Base-by-base conservation (phyloP, 2,113 vertebrate genomes). In the Ctenomys sociabilis region DNA sequence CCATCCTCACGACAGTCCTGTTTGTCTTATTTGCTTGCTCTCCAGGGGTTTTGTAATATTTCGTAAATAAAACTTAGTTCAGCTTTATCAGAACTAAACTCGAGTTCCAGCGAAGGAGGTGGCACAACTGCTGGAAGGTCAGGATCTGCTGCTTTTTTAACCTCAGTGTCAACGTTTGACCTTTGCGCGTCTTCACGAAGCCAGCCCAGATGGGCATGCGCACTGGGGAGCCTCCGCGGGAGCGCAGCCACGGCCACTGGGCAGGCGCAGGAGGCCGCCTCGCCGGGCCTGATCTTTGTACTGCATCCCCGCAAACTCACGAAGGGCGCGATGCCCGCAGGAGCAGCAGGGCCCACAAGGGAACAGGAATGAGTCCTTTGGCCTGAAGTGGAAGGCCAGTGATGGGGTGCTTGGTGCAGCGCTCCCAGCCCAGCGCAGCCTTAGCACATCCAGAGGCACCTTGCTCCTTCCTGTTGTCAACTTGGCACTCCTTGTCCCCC, bases 31-130 rank as follows among this genome's bases (percentile, higher is more conserved):
- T 85, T 43, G 52, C 57, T 96, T 87, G 49, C 59, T n/a, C 3
- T 30, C 16, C 45, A 52, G 10, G 1, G 40, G 85, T 82, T 96
- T 37, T 30, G 84, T 66, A 40, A n/a, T 32, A 49, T 73, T 70
- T 43, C 61, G 13, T 66, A 77, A 3, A 78, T 64, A 87, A 90
- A 90, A 80, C 7, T 95, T 83, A 72, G 21, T 35, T 77, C 52
- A 66, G 49, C 17, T 75, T 85, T 78, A 80, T 86, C 68, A 92
- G 83, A 88, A 63, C 93, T 40, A 88, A 32, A 85, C 72, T 52
- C 91, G 88, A 88, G 35, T 88, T 45, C 73, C 78, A 49, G 13
- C 72, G 84, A 61, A 64, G 63, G 57, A 80, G 49, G n/a, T 61
- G 54, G 66, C 8, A 3, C 16, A n/a, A 90, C 49, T 52, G 19